Evolutionary conservation across 2,888 invertebrate species (phyloP).

Genomic region (Hermaeophaga mercurialis): DNA sequence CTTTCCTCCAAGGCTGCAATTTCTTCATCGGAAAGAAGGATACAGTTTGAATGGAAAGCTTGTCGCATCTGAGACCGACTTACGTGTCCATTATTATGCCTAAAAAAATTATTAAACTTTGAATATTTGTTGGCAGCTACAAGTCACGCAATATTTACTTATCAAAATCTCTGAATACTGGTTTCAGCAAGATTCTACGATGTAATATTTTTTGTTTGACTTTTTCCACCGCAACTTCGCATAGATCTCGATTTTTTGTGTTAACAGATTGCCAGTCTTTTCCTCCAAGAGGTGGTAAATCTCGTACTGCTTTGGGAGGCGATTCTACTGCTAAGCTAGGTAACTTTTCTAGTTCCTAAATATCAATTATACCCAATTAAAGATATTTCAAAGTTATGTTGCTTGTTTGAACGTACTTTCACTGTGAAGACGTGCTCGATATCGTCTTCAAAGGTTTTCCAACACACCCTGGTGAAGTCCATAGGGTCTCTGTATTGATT

Average conservation of each 20-base stretch:
- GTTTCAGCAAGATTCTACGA: slow-evolving; percentile 68
- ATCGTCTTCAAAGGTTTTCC: slow-evolving; percentile 79
- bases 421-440: slow-evolving; percentile 68
- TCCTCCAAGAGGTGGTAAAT: slow-evolving; percentile 59
- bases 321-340: slow-evolving; percentile 64
- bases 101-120: slow-evolving; percentile 54
- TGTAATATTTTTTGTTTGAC: slow-evolving; percentile 67
- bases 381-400: too few relatives aligned
- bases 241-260: slow-evolving; percentile 45
- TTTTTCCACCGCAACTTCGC: slow-evolving; percentile 67
- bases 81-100: slow-evolving; percentile 75
- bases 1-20: slow-evolving; percentile 70
- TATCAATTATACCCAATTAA: background rate
- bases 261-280: slow-evolving; percentile 58
- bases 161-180: slow-evolving; percentile 74
- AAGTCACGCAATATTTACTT: slow-evolving; percentile 57
- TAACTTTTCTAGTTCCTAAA: slow-evolving; percentile 66
- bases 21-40: slow-evolving; percentile 69
- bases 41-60: slow-evolving; percentile 69
- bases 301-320: slow-evolving; percentile 62
- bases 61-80: slow-evolving; percentile 72
- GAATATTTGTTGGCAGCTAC: too few relatives aligned
- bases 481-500: slow-evolving; percentile 74
- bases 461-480: slow-evolving; percentile 70
- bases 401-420: too few relatives aligned